Base-by-base conservation (phyloP, 2,797 vertebrate species). In the Tenualosa ilisha region DNA sequence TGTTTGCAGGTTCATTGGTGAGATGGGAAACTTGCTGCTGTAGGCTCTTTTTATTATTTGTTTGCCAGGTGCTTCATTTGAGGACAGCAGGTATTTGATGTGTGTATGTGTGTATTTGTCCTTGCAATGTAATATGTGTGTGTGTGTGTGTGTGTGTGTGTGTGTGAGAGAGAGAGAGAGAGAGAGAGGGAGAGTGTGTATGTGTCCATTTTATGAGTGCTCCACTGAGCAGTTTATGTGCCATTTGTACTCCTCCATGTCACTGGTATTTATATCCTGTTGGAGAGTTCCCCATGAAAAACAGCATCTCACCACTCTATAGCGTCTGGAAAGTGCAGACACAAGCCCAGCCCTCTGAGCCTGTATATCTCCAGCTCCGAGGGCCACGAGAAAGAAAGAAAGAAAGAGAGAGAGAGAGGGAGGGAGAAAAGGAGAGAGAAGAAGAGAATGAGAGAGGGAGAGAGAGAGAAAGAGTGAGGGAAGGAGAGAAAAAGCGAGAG, bases 171-270 rank as follows among this genome's bases (percentile, higher is more conserved):
- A 86, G 65, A 82, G 65, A 89, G 81, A 87, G 40, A 20, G 56
- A 86, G 72, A 86, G 81, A 88, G 83, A 50, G 54, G 86, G 65
- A 82, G 79, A 88, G 81, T 86, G 24, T 12, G 50, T 82, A 6
- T 20, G 54, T 6, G 54, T 56, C 54, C 54, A 56, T 56, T 22
- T 56, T 56, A 17, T 56, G 54, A 17, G 54, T 56, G 20, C 15
- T 20, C 6, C 20, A 56, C 17, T 56, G 54, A 56, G 54, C 54
- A 20, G 54, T 56, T 20, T 56, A 56, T 56, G 54, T 56, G 0
- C 3, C 17, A 5, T 17, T 1, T 22, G 54, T 46, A 54, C 72
- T 86, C 24, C 65, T 0, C 3, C 31, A 11, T 8, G 9, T 65
- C 63, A 65, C 9, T 31, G n/a, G 24, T 31, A 31, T 65, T 22